These are phyloP conservation scores for Lamellibrachia columna DNA, from an alignment of 2,888 invertebrate genomes.

Conservation along the genomic window DNA sequence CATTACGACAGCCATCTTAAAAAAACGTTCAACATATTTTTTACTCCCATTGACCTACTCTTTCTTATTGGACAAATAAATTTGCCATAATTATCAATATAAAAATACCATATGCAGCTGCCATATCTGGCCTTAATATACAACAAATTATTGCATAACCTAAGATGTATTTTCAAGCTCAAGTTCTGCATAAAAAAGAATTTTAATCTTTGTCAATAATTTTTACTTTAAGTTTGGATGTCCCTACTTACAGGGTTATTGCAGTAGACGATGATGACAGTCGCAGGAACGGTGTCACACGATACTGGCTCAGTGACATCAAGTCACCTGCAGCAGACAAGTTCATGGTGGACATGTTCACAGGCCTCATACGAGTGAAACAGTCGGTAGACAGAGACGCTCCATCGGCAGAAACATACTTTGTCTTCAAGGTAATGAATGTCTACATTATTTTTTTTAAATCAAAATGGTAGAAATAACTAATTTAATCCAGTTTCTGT, in stretches of 20 bases:
- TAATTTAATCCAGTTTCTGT: too few relatives aligned
- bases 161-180: not conserved
- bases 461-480: not conserved
- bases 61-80: too few relatives aligned
- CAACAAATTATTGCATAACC: not conserved
- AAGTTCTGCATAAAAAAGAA: not conserved
- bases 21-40: too few relatives aligned
- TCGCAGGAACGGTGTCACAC: constrained; percentile 20
- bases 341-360: constrained; percentile 31
- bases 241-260: constrained; percentile 23
- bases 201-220: too few relatives aligned
- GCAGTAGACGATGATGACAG: constrained; percentile 26
- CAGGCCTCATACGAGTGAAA: constrained; percentile 31
- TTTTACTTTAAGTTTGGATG: not conserved
- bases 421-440: constrained; percentile 26
- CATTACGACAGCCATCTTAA: too few relatives aligned
- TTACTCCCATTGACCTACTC: too few relatives aligned
- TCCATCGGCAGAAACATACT: constrained; percentile 20
- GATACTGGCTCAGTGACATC: constrained; percentile 22
- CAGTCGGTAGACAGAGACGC: constrained; percentile 26
- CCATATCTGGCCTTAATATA: not conserved
- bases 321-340: constrained; percentile 14
- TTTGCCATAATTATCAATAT: too few relatives aligned
- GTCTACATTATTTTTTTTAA: not conserved
- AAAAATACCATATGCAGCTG: too few relatives aligned